Base-by-base conservation (phyloP, 35 echinoderm and acorn worm species). In the Amphiura filiformis region DNA sequence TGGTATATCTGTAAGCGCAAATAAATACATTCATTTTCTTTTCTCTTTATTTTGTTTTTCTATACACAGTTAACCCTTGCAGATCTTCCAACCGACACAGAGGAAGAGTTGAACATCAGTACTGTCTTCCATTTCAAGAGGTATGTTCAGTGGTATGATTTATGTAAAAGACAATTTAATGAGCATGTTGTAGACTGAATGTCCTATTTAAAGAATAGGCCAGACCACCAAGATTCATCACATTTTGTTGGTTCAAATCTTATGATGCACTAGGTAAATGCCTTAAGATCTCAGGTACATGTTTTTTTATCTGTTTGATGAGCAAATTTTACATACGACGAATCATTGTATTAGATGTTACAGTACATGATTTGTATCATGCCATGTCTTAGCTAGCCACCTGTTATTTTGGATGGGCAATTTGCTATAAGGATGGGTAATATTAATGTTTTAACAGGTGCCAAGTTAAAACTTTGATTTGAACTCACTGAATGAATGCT, bases 111-210 rank as follows among this genome's bases (percentile, higher is more conserved):
- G n/a, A 83, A 85, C 12, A 81, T 91, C 39, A 91, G 61, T 18
- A 35, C 79, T 37, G 89, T 81, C 38, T 44, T 91, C 56, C 89
- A 91, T 91, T 80, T 84, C 17, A 91, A 84, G 85, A 84, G 89
- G 89, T 91, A 75, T 40, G 78, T 56, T 1, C 1, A n/a, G n/a
- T n/a, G n/a, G n/a, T n/a, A n/a, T n/a, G n/a, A n/a, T 32, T 20
- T 20, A 79, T 35, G 4, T 3, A 79, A 17, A 17, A 79, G 77
- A 36, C 33, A 36, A 1, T 20, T 35, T 35, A 36, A 35, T 79
- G 12, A 20, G 20, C 22, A 20, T 79, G 33, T 65, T 65, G 18
- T n/a, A n/a, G n/a, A n/a, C n/a, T n/a, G n/a, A 15, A 78, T 35
- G 35, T 30, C 28, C 35, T 78, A 36, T 13, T 78, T 31, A 2